Evolutionary conservation across 2,888 invertebrate species (phyloP), one percentile per base, ranked within the genome.

Genomic region (Macroteleia sp.): DNA sequence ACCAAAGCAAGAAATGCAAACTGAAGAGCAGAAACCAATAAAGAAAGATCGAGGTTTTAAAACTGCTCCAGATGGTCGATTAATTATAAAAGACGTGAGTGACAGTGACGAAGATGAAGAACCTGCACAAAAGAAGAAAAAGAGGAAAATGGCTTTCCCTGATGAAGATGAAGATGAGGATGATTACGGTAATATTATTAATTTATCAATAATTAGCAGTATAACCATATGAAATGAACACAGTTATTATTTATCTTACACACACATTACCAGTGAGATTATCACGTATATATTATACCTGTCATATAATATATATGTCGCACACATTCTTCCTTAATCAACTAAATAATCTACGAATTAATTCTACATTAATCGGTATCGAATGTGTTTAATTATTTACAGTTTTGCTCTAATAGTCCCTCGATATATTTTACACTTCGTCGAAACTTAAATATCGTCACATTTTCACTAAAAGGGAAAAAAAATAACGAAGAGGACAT

Each of bases 401-500:
- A 77, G 50, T 17, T 44, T 50, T 36, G 8, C 42, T 39, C 48
- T 69, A 56, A 41, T 36, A 69, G 62, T 57, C 62, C 44, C 54
- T 42, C 30, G 64, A 77, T 73, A 56, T 77, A 73, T 77, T 17
- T 57, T 77, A 78, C 77, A 78, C 36, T 50, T 64, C 57, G 52
- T 67, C 66, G 61, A 62, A 57, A 41, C 46, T 9, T 48, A 57
- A 42, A 48, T 48, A 34, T 41, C 50, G 77, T 77, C 66, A 77
- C 46, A 66, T 71, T 20, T 66, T 44, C 66, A 67, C 19, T 30
- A 42, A 67, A 71, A 57, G 48, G n/a, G n/a, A 41, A 71, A 32
- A 25, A 64, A 52, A 17, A 46, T 10, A 17, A 25, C 6, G n/a
- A 17, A 50, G 12, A 22, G n/a, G 28, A 46, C 16, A 3, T 32